Percentiles rank a stretch among this genome's conserved stretches.
Conservation (phyloP, 1,140 invertebrate genomes). For the Mercenaria mercenaria region DNA sequence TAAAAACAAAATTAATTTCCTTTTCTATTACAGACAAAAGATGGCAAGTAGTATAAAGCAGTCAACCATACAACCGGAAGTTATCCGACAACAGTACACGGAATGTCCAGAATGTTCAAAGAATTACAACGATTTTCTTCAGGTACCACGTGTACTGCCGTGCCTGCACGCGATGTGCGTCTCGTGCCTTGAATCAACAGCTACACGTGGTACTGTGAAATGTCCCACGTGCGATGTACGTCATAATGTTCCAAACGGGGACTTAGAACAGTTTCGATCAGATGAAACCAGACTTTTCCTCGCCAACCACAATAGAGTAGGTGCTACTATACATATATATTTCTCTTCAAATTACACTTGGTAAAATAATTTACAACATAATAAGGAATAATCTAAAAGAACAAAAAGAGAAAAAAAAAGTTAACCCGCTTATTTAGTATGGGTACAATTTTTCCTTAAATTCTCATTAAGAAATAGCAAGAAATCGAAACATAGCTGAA, state of each 20-base stretch:
- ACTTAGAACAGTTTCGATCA: constrained; percentile 45
- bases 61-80: constrained; percentile 5
- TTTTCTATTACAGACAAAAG: neutral
- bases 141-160: constrained; percentile 53
- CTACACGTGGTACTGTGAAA: constrained; percentile 54
- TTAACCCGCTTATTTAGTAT: neutral
- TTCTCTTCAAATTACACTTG: too few species aligned
- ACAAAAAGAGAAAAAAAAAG: neutral
- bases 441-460: too few species aligned
- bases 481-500: too few species aligned
- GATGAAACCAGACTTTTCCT: constrained; percentile 58
- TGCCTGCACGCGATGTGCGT: constrained; percentile 55
- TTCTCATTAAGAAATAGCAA: too few species aligned
- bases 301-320: constrained; percentile 41
- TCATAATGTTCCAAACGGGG: constrained; percentile 59
- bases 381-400: neutral
- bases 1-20: too few species aligned
- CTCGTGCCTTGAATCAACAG: constrained; percentile 60
- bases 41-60: neutral
- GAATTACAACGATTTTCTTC: constrained; percentile 50
- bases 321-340: too few species aligned
- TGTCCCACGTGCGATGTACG: constrained; percentile 59
- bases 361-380: neutral
- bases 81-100: constrained; percentile 53
- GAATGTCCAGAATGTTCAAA: constrained; percentile 47